These are phyloP conservation scores for Heliconius erato DNA, from an alignment of 2,888 invertebrate genomes.

Conservation along the genomic window DNA sequence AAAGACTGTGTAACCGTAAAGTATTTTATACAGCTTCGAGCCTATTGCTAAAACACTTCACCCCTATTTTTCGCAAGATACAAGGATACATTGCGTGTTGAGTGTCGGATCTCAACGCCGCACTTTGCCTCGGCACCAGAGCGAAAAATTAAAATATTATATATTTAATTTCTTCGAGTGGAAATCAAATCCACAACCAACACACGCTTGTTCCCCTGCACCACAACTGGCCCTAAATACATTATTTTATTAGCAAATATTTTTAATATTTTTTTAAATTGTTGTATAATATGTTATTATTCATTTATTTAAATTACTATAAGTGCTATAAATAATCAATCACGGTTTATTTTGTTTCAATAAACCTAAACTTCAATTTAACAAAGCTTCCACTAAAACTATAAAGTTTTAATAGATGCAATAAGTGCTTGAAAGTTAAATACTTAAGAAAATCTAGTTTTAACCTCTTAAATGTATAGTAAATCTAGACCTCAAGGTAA, in stretches of 20 bases:
- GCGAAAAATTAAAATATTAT: background rate
- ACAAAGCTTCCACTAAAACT: background rate
- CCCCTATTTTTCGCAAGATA: background rate
- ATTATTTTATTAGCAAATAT: no score
- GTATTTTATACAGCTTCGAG: background rate
- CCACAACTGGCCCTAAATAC: no score
- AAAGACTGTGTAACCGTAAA: no score
- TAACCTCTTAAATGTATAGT: background rate
- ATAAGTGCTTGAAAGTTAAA: conserved; percentile 23
- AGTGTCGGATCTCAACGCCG: no score
- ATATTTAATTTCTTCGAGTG: background rate
- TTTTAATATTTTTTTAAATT: no score
- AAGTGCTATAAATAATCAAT: background rate
- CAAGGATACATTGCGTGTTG: no score
- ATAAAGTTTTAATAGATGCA: conserved; percentile 24
- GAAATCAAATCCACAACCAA: background rate
- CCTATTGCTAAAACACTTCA: background rate
- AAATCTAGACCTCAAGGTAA: background rate
- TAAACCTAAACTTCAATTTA: conserved; percentile 12
- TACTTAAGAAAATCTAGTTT: conserved; percentile 16
- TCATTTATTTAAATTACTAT: no score
- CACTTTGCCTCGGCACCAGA: no score
- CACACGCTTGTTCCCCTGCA: background rate
- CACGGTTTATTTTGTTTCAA: background rate
- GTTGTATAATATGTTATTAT: no score